phyloP scores from a whole-genome alignment of 1,140 invertebrate genomes.

The Octopus sinensis region DNA sequence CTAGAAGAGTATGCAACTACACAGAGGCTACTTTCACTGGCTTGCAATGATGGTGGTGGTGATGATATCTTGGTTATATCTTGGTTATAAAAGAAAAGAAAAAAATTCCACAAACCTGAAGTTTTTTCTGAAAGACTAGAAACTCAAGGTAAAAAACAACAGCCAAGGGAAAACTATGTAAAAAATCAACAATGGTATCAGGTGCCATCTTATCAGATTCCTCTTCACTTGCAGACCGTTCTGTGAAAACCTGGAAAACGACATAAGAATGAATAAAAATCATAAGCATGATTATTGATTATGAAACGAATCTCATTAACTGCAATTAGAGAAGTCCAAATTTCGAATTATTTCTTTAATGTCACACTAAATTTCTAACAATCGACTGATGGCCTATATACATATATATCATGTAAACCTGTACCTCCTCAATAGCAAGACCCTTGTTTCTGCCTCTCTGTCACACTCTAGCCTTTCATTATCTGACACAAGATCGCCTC shows the following conservation, averaged over 20 bases:
- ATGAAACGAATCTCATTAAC: no score
- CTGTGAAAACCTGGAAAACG: constrained; percentile 55
- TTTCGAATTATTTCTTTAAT: no score
- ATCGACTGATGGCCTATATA: no score
- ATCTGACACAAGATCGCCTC: no score
- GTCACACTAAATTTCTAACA: no score
- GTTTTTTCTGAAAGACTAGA: constrained; percentile 54
- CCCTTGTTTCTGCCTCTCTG: no score
- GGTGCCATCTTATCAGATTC: constrained; percentile 54
- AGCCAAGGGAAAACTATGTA: constrained; percentile 58
- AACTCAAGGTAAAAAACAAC: constrained; percentile 59
- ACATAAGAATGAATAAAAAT: background rate
- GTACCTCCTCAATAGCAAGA: no score
- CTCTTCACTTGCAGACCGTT: constrained; percentile 48
- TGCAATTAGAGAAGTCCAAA: no score
- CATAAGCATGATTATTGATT: no score
- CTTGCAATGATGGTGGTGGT: background rate
- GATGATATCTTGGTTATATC: background rate
- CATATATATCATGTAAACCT: no score
- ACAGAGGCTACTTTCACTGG: background rate
- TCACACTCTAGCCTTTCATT: no score
- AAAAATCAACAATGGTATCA: constrained; percentile 56
- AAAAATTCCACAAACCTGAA: constrained; percentile 34
- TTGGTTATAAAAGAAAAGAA: no score
- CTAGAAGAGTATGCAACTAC: background rate